Evolutionary conservation across 2,888 invertebrate species (phyloP).

Genomic region (Limnephilus auricula): DNA sequence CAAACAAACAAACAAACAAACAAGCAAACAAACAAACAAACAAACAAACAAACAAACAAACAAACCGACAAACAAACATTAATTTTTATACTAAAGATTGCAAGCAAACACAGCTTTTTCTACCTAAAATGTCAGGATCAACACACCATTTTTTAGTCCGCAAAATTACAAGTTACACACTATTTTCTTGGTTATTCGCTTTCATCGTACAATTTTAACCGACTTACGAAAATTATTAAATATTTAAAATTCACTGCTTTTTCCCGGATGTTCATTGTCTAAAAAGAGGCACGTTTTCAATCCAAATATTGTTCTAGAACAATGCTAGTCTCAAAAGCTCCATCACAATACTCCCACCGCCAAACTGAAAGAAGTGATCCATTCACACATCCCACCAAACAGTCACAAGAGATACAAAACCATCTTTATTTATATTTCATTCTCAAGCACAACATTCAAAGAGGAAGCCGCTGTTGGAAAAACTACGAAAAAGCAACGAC

Average conservation of each 20-base stretch:
- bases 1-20: no score
- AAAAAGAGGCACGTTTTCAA: background rate
- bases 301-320: slow-evolving; percentile 1
- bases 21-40: no score
- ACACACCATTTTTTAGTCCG: no score
- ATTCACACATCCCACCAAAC: slow-evolving; percentile 42
- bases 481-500: slow-evolving; percentile 46
- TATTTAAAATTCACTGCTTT: background rate
- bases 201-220: no score
- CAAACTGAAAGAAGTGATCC: slow-evolving; percentile 14
- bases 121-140: no score
- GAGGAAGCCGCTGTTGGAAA: slow-evolving; percentile 46
- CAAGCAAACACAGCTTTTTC: no score
- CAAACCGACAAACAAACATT: no score
- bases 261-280: background rate
- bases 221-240: background rate
- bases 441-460: slow-evolving; percentile 40
- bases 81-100: no score
- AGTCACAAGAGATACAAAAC: slow-evolving; percentile 29
- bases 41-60: no score
- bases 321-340: background rate
- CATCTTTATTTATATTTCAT: slow-evolving; percentile 48
- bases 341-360: slow-evolving; percentile 12
- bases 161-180: no score
- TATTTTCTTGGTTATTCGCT: no score